phyloP scores from a whole-genome alignment of 2,888 invertebrate genomes.

The Dusona sp. region DNA sequence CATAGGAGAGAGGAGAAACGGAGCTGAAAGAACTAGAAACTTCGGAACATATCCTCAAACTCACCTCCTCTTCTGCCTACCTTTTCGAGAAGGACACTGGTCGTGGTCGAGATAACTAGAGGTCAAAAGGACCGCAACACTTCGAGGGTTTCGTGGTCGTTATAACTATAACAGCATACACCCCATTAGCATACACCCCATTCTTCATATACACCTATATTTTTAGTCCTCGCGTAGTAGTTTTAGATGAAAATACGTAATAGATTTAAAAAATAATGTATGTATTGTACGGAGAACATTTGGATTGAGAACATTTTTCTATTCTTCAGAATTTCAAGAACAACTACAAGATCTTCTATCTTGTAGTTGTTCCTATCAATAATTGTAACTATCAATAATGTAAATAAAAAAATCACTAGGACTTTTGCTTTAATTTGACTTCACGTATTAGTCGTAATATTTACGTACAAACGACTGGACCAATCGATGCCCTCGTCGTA shows the following conservation, averaged over 20 bases:
- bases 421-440: constrained; percentile 30
- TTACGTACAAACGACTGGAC: constrained; percentile 19
- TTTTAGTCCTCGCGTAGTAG: background rate
- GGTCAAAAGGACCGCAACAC: constrained; percentile 74
- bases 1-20: background rate
- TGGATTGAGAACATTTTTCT: background rate
- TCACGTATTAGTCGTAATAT: constrained; percentile 42
- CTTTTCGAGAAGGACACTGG: constrained; percentile 56
- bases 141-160: constrained; percentile 75
- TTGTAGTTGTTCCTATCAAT: too few species aligned
- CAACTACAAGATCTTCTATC: background rate
- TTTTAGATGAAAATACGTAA: background rate
- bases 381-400: too few species aligned
- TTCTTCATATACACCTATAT: background rate
- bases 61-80: constrained; percentile 33
- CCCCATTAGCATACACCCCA: constrained; percentile 37
- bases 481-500: background rate
- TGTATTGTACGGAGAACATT: background rate
- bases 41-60: constrained; percentile 39
- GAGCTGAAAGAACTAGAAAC: constrained; percentile 14
- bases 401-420: background rate
- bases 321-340: too few species aligned
- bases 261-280: background rate
- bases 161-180: constrained; percentile 78
- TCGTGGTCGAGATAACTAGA: constrained; percentile 80